Evolutionary conservation across 2,113 vertebrate species (phyloP).

Genomic region (Poeciliopsis retropinna): DNA sequence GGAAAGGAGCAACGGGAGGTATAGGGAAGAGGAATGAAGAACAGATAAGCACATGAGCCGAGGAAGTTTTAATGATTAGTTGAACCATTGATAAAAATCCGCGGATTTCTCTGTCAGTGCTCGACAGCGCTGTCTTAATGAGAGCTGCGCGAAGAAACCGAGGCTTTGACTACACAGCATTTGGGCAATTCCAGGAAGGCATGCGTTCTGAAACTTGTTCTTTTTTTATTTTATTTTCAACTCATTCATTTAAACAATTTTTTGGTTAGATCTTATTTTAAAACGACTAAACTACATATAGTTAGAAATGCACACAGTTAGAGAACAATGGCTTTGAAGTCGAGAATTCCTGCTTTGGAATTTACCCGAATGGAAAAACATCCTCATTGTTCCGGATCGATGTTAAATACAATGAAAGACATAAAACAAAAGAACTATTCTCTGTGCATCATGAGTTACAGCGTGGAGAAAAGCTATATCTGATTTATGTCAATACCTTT

Average conservation of each 20-base stretch:
- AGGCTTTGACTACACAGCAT: slow-evolving; percentile 49
- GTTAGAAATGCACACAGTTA: not conserved
- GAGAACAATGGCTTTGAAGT: slow-evolving; percentile 16
- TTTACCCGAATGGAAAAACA: slow-evolving; percentile 1
- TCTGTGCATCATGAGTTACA: slow-evolving; percentile 1
- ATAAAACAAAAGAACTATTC: not conserved
- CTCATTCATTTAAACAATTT: not conserved
- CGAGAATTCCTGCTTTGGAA: not conserved
- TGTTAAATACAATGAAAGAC: not conserved
- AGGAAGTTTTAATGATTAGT: slow-evolving; percentile 70
- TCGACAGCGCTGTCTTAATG: slow-evolving; percentile 58
- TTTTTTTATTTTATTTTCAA: slow-evolving; percentile 23
- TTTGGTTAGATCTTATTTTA: slow-evolving; percentile 9
- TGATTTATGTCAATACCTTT: slow-evolving; percentile 20
- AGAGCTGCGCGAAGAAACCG: slow-evolving; percentile 49
- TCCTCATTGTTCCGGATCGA: not conserved
- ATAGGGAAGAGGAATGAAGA: slow-evolving; percentile 31
- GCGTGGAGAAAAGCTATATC: slow-evolving; percentile 14
- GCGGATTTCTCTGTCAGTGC: slow-evolving; percentile 34
- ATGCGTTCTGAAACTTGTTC: slow-evolving; percentile 59
- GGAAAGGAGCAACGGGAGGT: slow-evolving; percentile 17
- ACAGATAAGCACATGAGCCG: slow-evolving; percentile 18
- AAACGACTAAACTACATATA: slow-evolving; percentile 21
- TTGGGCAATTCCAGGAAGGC: slow-evolving; percentile 54
- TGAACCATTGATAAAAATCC: slow-evolving; percentile 69